These are phyloP conservation scores for Muscina levida DNA, from an alignment of 2,888 invertebrate genomes.

Conservation along the genomic window DNA sequence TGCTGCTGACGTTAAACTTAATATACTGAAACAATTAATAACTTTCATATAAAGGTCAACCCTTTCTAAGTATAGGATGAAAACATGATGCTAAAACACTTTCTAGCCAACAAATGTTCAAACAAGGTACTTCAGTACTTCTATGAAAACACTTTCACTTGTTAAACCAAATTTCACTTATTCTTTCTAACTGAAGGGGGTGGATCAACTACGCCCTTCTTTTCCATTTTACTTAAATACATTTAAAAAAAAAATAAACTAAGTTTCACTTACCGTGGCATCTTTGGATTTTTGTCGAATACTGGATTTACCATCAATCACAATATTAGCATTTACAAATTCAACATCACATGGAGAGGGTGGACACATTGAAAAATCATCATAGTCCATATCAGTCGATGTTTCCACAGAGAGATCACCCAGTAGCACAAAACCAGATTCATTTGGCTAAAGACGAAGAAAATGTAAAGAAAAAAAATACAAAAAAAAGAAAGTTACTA, in stretches of 20 bases:
- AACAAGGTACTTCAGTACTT: no score
- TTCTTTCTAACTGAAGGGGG: no score
- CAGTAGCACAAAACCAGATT: constrained; percentile 83
- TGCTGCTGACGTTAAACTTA: no score
- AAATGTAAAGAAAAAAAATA: constrained; percentile 40
- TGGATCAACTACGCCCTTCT: no score
- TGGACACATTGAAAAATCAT: constrained; percentile 83
- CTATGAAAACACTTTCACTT: no score
- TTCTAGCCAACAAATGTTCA: no score
- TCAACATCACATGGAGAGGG: constrained; percentile 91
- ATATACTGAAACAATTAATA: no score
- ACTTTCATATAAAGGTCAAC: no score
- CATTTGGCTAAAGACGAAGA: constrained; percentile 82
- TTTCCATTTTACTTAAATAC: background rate
- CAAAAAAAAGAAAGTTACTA: constrained; percentile 20
- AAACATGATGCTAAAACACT: no score
- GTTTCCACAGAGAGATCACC: constrained; percentile 83
- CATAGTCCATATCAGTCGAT: constrained; percentile 83
- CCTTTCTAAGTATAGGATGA: no score
- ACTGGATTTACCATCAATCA: constrained; percentile 94
- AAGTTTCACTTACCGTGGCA: constrained; percentile 75
- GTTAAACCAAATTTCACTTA: no score
- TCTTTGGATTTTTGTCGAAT: constrained; percentile 83
- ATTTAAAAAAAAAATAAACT: no score
- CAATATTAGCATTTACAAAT: constrained; percentile 92